Base-by-base conservation (phyloP, 2,888 invertebrate species). In the Pollenia griseotomentosa region DNA sequence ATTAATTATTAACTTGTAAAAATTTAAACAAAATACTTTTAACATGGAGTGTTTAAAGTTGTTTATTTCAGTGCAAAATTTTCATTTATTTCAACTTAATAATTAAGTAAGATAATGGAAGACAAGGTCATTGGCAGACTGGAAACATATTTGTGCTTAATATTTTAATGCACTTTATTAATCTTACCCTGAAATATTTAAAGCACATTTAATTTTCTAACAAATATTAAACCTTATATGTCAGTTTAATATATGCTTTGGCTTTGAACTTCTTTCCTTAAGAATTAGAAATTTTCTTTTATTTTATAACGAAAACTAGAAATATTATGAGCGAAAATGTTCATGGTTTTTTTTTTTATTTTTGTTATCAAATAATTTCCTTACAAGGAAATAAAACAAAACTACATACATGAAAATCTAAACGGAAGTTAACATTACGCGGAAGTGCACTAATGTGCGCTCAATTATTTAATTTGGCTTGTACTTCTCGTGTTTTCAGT, bases 391-490 rank as follows among this genome's bases (percentile, higher is more conserved):
- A 73, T 40, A 40, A 19, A 66, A 4, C 19, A 48, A 40, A 68
- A 66, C 23, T 61, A 57, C 16, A 40, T 53, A 82, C 66, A 80
- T 42, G 73, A 79, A 78, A 83, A 63, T 81, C 61, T 33, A 53
- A 81, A 81, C 80, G 87, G 87, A 87, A 84, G 81, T 83, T 81
- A 87, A 73, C 78, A 84, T 87, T 87, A 87, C 87, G 81, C 83
- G 87, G 87, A 87, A 87, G 87, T 87, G 87, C 84, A 87, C 87
- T 84, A 87, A 84, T 81, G 84, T 84, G 87, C 70, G 81, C 84
- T 84, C 87, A 87, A 87, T 87, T 87, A 87, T 87, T 78, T 84
- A 87, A 87, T 87, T 87, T 87, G 83, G 66, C 73, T 74, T 77
- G 73, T 74, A 77, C 59, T 70, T 2, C 44, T 70, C 46, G 46